Base-by-base conservation (phyloP, 2,797 vertebrate genomes). In the Manis crassicaudata region DNA sequence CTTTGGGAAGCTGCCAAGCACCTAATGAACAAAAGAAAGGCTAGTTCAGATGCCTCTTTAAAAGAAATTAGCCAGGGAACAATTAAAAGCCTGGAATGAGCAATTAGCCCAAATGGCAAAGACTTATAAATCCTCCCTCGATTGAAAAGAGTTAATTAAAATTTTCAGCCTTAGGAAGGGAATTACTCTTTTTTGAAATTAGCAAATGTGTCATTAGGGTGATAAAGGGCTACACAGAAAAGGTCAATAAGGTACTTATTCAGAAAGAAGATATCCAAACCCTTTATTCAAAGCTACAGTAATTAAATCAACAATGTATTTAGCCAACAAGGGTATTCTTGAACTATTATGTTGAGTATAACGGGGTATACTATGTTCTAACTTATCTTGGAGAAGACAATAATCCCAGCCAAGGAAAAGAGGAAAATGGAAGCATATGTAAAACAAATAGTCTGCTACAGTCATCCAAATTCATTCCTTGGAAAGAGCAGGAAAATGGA, bases 61-160 rank as follows among this genome's bases (percentile, higher is more conserved):
- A 97, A 97, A 97, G 50, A 96, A 97, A 97, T 94, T 90, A 96
- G 83, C 80, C 89, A 92, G 83, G 86, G 95, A 96, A 95, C 89
- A 97, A 97, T 96, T 97, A 97, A 94, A 96, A 85, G 72, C 86
- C 62, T 89, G 77, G 84, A 97, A 84, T 96, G 76, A 97, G 87
- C 94, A 96, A 97, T 97, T 97, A 97, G 75, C n/a, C 88, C 94
- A 96, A 97, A 85, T 92, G 84, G 88, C 76, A 93, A 94, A 93
- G 92, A 96, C 50, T 92, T 95, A 92, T 81, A 97, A 96, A 96
- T 94, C 73, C 68, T 95, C 90, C 90, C 84, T 90, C 21, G 3
- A 96, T 96, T 95, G 46, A 97, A 96, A 97, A 96, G 60, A 97
- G 92, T 95, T 96, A 46, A 94, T 76, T 94, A 90, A 97, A 96